Evolutionary conservation across 1,140 invertebrate genomes (phyloP).

Genomic region (Diabrotica undecimpunctata): DNA sequence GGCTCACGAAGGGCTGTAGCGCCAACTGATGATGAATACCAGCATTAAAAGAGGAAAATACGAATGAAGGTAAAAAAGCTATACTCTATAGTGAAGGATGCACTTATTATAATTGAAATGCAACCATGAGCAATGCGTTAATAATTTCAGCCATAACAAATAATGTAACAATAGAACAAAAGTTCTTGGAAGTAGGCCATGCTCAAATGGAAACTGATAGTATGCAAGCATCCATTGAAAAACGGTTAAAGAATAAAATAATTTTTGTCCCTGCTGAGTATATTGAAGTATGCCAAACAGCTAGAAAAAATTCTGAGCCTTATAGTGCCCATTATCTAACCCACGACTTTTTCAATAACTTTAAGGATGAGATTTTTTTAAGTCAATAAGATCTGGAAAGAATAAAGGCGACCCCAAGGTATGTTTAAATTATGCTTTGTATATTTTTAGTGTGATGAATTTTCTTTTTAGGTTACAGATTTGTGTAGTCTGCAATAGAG

Average conservation of each 20-base stretch:
- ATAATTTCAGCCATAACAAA: constrained; percentile 5
- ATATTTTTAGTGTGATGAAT: too few relatives aligned
- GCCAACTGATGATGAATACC: too few relatives aligned
- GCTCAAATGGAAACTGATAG: constrained; percentile 14
- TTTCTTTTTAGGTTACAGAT: too few relatives aligned
- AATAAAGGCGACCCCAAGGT: neutral
- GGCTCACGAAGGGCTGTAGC: constrained; percentile 8
- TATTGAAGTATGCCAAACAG: neutral
- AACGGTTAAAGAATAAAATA: neutral
- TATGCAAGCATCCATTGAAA: neutral
- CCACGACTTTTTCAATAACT: too few relatives aligned
- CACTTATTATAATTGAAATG: constrained; percentile 10
- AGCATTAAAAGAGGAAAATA: neutral
- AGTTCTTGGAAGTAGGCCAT: constrained; percentile 14
- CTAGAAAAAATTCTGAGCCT: neutral
- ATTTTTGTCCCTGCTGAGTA: neutral
- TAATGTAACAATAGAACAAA: constrained; percentile 11
- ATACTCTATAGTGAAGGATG: constrained; percentile 10
- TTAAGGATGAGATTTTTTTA: too few relatives aligned
- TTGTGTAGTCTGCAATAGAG: too few relatives aligned
- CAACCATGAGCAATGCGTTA: constrained; percentile 14
- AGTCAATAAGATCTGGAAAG: constrained; percentile 1
- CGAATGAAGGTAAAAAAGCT: neutral
- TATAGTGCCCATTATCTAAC: too few relatives aligned
- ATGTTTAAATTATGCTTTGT: too few relatives aligned